Percentiles rank a stretch among this genome's conserved stretches.
These are phyloP conservation scores for Zygaena filipendulae DNA, from an alignment of 2,888 invertebrate genomes.

Conservation along the genomic window DNA sequence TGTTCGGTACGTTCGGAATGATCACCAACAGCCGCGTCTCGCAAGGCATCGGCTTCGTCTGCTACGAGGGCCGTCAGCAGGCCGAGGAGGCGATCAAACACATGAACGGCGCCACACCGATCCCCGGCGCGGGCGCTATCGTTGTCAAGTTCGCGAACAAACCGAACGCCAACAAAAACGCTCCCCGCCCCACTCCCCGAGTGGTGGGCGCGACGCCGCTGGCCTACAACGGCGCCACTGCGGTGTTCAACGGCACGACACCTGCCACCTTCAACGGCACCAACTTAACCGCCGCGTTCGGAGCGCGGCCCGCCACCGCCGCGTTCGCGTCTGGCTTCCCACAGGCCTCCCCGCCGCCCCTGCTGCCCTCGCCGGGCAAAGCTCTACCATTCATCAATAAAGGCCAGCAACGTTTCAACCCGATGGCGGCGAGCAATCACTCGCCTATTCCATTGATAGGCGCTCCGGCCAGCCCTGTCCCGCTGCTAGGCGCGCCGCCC, in stretches of 20 bases:
- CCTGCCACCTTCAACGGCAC: conserved; percentile 50
- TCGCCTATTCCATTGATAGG: conserved; percentile 52
- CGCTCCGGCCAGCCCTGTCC: conserved; percentile 54
- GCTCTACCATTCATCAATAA: conserved; percentile 63
- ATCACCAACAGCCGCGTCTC: conserved; percentile 64
- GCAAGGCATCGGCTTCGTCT: conserved; percentile 63
- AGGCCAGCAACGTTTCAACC: conserved; percentile 61
- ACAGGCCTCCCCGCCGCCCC: conserved; percentile 55
- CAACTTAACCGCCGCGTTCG: conserved; percentile 45
- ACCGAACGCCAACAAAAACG: conserved; percentile 51
- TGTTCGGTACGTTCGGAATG: conserved; percentile 51
- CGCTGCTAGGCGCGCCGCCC: conserved; percentile 44
- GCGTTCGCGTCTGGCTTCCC: conserved; percentile 51
- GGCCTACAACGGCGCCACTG: conserved; percentile 49
- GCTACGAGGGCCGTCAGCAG: conserved; percentile 52
- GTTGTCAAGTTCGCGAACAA: conserved; percentile 64
- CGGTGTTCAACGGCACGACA: conserved; percentile 46
- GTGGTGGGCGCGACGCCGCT: conserved; percentile 36
- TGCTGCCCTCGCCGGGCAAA: conserved; percentile 60
- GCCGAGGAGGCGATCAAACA: conserved; percentile 60
- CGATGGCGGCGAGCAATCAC: conserved; percentile 59
- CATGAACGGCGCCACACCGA: conserved; percentile 55
- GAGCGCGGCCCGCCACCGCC: conserved; percentile 42
- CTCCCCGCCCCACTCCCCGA: conserved; percentile 44
- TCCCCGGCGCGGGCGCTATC: conserved; percentile 51